Percentiles rank a stretch among this genome's conserved stretches.
Conservation (phyloP, 37 sponge, comb jelly and placozoan genomes). For the Geodia barretti region DNA sequence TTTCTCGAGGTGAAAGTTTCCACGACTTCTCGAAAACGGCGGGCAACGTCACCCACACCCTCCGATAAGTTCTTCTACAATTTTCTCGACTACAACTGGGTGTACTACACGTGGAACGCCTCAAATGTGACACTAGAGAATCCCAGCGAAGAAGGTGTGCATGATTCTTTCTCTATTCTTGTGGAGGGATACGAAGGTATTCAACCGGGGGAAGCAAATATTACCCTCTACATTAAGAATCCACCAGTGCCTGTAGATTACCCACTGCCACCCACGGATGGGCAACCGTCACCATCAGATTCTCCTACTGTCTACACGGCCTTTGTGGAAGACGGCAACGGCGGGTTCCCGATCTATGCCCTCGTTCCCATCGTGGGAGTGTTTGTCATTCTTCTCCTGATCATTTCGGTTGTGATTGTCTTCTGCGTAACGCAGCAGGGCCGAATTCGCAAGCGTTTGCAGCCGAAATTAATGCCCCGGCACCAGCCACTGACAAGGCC, state of each 20-base stretch:
- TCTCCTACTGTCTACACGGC: background rate
- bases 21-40: too few relatives aligned
- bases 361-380: conserved; percentile 58
- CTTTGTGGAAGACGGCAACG: background rate
- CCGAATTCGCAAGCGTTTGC: conserved; percentile 19
- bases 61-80: conserved; percentile 7
- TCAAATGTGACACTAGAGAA: background rate
- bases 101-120: conserved; percentile 37
- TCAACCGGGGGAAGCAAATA: conserved; percentile 25
- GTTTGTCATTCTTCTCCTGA: conserved; percentile 18
- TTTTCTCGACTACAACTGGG: conserved; percentile 22
- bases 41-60: background rate
- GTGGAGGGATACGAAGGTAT: conserved; percentile 17
- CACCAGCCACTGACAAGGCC: background rate
- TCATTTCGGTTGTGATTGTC: conserved; percentile 15
- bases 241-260: background rate
- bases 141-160: background rate
- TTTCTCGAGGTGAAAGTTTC: conserved; percentile 4
- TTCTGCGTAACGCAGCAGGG: conserved; percentile 53
- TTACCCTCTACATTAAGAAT: conserved; percentile 1
- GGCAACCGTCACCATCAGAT: background rate
- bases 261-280: background rate
- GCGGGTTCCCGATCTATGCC: conserved; percentile 36
- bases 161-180: conserved; percentile 17
- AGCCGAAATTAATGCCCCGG: background rate